These are phyloP conservation scores for Thysanoteuthis rhombus DNA, from an alignment of 2,888 invertebrate genomes.

Conservation along the genomic window DNA sequence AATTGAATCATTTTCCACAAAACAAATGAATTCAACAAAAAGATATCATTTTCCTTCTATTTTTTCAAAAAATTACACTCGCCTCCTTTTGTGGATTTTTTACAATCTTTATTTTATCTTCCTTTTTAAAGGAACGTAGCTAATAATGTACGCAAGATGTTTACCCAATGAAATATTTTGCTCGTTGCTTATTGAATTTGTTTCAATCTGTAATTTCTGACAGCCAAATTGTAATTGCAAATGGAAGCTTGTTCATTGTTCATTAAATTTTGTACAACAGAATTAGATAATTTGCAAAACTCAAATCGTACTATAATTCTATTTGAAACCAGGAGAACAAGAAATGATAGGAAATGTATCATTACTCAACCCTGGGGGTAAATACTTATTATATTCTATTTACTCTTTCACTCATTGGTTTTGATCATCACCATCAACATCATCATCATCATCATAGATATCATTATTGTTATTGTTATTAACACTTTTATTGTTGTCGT, in stretches of 20 bases:
- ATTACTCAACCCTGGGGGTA: not conserved
- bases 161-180: not conserved
- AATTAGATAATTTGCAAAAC: slow-evolving; percentile 12
- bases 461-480: too few species aligned
- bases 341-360: not conserved
- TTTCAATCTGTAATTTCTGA: not conserved
- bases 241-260: not conserved
- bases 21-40: not conserved
- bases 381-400: slow-evolving; percentile 12
- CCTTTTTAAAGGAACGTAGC: not conserved
- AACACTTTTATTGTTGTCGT: too few species aligned
- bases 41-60: not conserved
- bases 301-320: not conserved
- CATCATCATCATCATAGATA: not conserved
- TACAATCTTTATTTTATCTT: not conserved
- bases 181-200: not conserved
- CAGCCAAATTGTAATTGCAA: slow-evolving; percentile 12
- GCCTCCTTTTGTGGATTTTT: not conserved
- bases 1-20: not conserved
- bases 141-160: not conserved
- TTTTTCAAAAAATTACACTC: not conserved
- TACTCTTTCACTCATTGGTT: not conserved
- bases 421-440: not conserved
- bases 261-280: not conserved
- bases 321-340: not conserved